Conservation (phyloP, 1,140 invertebrate species). For the Hyles vespertilio region DNA sequence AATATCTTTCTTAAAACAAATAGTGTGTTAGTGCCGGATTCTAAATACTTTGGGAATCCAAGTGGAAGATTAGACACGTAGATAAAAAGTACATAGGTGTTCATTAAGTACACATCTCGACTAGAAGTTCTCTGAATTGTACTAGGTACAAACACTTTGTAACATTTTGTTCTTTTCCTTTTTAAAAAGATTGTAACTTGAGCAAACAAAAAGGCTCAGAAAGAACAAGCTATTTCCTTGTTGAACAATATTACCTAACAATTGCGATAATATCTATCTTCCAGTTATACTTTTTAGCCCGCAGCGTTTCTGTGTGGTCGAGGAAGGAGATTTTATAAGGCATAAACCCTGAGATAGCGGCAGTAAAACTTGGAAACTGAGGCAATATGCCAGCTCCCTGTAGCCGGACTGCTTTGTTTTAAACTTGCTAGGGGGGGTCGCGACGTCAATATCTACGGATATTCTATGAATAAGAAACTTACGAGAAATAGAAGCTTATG, state of each 20-base stretch:
- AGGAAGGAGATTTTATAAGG: constrained; percentile 43
- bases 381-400: constrained; percentile 49
- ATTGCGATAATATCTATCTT: constrained; percentile 36
- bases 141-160: too few relatives aligned
- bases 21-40: too few relatives aligned
- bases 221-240: constrained; percentile 17
- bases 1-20: too few relatives aligned
- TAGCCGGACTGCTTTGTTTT: constrained; percentile 47
- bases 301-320: constrained; percentile 29
- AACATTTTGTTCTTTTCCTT: too few relatives aligned
- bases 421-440: constrained; percentile 23
- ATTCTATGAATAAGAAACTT: constrained; percentile 6
- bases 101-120: too few relatives aligned
- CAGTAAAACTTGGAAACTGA: constrained; percentile 49
- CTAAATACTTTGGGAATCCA: too few relatives aligned
- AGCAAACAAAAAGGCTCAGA: constrained; percentile 14
- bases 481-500: too few relatives aligned
- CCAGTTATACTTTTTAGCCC: constrained; percentile 32
- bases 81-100: too few relatives aligned
- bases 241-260: constrained; percentile 32
- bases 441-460: constrained; percentile 16
- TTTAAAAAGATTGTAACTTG: constrained; percentile 7
- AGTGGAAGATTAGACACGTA: too few relatives aligned
- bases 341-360: constrained; percentile 51
- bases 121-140: too few relatives aligned